These are phyloP conservation scores for Grallaria varia DNA, from an alignment of 2,113 vertebrate species.

Conservation along the genomic window DNA sequence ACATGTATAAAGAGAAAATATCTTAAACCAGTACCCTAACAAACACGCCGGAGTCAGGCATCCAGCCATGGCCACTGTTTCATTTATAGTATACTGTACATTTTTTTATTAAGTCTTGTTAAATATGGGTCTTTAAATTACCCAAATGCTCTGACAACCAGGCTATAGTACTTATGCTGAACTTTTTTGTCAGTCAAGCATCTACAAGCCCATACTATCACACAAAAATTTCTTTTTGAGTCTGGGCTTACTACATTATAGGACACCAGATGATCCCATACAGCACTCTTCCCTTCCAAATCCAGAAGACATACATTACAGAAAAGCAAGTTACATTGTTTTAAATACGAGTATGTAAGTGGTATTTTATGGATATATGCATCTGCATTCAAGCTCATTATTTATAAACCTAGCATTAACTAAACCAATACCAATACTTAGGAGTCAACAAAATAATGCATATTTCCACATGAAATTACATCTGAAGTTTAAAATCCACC, in stretches of 20 bases:
- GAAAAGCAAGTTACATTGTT: background rate
- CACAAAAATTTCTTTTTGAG: background rate
- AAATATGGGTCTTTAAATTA: background rate
- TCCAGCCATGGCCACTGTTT: background rate
- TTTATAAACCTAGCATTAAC: background rate
- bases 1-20: background rate
- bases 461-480: background rate
- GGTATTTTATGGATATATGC: background rate
- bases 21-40: background rate
- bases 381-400: background rate
- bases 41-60: background rate
- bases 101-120: background rate
- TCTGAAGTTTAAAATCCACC: background rate
- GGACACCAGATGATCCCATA: fast-evolving
- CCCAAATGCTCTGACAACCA: background rate
- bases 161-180: background rate
- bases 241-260: background rate
- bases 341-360: background rate
- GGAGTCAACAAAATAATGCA: background rate
- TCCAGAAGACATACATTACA: background rate
- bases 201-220: background rate
- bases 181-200: background rate
- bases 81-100: background rate
- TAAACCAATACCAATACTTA: background rate
- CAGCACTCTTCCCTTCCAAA: background rate